These are phyloP conservation scores for Sminthurides aquaticus DNA, from an alignment of 2,888 invertebrate genomes.

Conservation along the genomic window DNA sequence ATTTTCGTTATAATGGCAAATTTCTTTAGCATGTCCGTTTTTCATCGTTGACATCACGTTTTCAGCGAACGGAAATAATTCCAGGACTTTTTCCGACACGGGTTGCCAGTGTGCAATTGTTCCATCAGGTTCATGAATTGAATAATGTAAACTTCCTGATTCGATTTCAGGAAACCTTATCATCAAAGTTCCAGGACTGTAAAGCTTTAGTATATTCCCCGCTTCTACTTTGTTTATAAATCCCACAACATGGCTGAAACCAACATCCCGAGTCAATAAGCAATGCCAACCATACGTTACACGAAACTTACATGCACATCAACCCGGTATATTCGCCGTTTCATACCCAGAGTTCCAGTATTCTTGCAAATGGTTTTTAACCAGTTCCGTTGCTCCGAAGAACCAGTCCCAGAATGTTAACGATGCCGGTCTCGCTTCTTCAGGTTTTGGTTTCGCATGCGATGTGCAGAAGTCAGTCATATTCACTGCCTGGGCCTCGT, in stretches of 20 bases:
- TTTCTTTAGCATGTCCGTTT: not conserved
- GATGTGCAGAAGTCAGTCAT: not conserved
- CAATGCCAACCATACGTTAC: no score
- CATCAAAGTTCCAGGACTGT: not conserved
- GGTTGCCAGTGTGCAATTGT: not conserved
- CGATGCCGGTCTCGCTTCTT: no score
- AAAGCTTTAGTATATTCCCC: not conserved
- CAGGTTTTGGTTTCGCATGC: not conserved
- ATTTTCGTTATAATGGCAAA: not conserved
- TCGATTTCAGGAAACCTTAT: not conserved
- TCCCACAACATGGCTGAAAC: not conserved
- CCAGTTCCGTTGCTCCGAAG: not conserved
- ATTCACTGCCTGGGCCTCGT: not conserved
- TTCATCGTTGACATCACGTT: not conserved
- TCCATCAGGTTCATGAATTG: not conserved
- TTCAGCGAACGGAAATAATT: not conserved
- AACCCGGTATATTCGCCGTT: no score
- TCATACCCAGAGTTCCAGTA: constrained; percentile 11
- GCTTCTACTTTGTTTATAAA: not conserved
- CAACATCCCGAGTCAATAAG: no score
- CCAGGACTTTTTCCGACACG: not conserved
- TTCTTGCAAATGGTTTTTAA: not conserved
- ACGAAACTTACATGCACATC: no score
- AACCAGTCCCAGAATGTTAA: constrained; percentile 14
- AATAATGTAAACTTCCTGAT: not conserved